A percentile compares a stretch with the other conserved stretches of the same genome.
These are phyloP conservation scores for Plagodis dolabraria DNA, from an alignment of 2,888 invertebrate genomes.

Conservation along the genomic window DNA sequence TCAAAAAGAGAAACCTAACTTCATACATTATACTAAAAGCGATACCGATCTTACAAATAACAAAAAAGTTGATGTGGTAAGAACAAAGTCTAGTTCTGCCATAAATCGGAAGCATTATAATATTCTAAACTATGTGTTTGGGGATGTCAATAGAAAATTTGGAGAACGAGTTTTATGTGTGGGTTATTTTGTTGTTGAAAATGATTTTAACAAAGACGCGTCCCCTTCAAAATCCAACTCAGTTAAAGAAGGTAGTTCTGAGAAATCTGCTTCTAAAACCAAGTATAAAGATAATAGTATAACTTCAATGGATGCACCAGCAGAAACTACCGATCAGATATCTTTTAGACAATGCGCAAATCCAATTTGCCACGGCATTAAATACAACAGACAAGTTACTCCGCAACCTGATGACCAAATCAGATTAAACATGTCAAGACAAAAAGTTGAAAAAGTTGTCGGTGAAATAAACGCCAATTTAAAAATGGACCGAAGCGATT, in stretches of 20 bases:
- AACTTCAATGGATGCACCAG: conserved; percentile 54
- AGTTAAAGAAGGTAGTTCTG: conserved; percentile 26
- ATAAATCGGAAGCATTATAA: conserved; percentile 47
- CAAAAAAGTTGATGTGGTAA: conserved; percentile 39
- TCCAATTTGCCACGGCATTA: not conserved
- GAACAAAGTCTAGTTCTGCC: conserved; percentile 55
- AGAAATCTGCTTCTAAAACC: conserved; percentile 19
- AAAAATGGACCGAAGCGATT: conserved; percentile 57
- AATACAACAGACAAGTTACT: conserved; percentile 40
- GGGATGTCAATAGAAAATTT: conserved; percentile 45
- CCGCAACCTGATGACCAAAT: conserved; percentile 54
- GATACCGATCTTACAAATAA: conserved; percentile 40
- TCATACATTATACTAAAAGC: conserved; percentile 41
- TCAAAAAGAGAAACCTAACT: conserved; percentile 7
- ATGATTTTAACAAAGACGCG: conserved; percentile 40
- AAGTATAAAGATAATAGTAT: conserved; percentile 48
- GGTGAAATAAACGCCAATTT: conserved; percentile 59
- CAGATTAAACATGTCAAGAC: conserved; percentile 52
- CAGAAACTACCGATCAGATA: conserved; percentile 34
- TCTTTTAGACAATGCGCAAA: not conserved
- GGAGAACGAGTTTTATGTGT: conserved; percentile 64
- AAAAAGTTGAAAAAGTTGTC: conserved; percentile 57
- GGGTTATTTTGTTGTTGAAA: conserved; percentile 67
- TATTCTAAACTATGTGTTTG: conserved; percentile 64
- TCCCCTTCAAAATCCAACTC: conserved; percentile 32